Conservation (phyloP, 1,140 invertebrate species). For the Euura saliciscinereae region DNA sequence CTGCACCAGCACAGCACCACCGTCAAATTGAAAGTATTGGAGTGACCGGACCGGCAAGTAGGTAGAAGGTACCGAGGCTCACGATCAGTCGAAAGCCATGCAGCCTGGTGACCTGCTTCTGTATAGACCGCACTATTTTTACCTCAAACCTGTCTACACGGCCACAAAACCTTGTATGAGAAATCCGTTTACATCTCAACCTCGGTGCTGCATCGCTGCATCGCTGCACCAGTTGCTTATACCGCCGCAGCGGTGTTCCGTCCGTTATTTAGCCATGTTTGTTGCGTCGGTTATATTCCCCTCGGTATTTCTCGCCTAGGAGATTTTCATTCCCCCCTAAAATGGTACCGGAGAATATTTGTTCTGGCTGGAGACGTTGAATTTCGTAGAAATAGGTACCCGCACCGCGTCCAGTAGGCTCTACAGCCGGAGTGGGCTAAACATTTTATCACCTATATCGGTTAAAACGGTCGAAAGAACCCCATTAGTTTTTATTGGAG, state of each 20-base stretch:
- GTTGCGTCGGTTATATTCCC: background rate
- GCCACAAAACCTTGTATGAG: conserved; percentile 41
- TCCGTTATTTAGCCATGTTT: background rate
- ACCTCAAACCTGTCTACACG: conserved; percentile 37
- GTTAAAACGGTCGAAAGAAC: too few species aligned
- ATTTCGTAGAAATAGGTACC: too few species aligned
- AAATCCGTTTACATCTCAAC: conserved; percentile 16
- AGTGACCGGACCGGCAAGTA: background rate
- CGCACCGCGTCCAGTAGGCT: too few species aligned
- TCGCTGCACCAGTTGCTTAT: background rate
- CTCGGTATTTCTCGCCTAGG: background rate
- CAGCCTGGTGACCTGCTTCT: conserved; percentile 53
- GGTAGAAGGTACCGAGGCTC: background rate
- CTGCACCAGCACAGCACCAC: too few species aligned
- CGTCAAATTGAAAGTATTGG: too few species aligned
- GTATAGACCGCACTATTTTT: conserved; percentile 53
- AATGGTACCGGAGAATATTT: too few species aligned
- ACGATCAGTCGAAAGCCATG: conserved; percentile 34
- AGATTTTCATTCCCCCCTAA: too few species aligned
- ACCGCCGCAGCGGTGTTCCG: background rate
- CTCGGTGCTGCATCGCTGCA: background rate
- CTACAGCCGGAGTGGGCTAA: too few species aligned
- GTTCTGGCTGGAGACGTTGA: too few species aligned
- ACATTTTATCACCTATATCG: too few species aligned
- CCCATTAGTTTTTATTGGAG: too few species aligned